Percentiles rank a stretch among this genome's conserved stretches.
Evolutionary conservation across 1,140 invertebrate genomes (phyloP).

Genomic region (Gryllus bimaculatus): DNA sequence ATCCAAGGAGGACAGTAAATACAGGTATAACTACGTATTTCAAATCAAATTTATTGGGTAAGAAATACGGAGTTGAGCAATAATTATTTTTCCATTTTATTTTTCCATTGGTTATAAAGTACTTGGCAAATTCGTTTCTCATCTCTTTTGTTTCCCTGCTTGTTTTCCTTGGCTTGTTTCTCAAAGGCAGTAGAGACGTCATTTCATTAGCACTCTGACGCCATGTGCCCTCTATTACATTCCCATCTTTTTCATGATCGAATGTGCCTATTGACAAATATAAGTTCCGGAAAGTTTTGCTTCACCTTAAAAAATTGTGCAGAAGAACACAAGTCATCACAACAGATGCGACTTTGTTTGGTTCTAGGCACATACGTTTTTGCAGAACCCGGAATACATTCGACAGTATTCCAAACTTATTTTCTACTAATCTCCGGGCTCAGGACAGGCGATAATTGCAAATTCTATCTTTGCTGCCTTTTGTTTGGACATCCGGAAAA

Average conservation of each 20-base stretch:
- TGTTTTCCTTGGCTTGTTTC: conserved; percentile 13
- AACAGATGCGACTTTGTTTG: conserved; percentile 26
- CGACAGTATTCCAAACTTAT: conserved; percentile 33
- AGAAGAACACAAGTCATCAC: conserved; percentile 28
- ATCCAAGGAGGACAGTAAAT: background rate
- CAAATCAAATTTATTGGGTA: background rate
- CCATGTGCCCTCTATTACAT: conserved; percentile 24
- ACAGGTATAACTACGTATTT: background rate
- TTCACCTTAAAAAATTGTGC: conserved; percentile 31
- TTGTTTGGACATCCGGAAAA: conserved; percentile 24
- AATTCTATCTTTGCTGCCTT: conserved; percentile 25
- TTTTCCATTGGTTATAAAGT: conserved; percentile 10
- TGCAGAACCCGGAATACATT: conserved; percentile 22
- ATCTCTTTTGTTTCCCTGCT: background rate
- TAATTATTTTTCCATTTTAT: background rate
- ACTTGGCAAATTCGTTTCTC: conserved; percentile 20
- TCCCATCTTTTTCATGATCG: conserved; percentile 24
- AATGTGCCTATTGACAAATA: conserved; percentile 27
- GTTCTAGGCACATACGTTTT: conserved; percentile 21
- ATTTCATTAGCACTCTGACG: conserved; percentile 18
- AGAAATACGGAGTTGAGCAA: background rate
- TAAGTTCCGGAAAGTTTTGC: conserved; percentile 23
- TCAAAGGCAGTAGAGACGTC: background rate
- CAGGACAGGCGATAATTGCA: conserved; percentile 28
- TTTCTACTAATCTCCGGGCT: conserved; percentile 32